phyloP scores from a whole-genome alignment of 1,140 invertebrate genomes.

The Spodoptera frugiperda region DNA sequence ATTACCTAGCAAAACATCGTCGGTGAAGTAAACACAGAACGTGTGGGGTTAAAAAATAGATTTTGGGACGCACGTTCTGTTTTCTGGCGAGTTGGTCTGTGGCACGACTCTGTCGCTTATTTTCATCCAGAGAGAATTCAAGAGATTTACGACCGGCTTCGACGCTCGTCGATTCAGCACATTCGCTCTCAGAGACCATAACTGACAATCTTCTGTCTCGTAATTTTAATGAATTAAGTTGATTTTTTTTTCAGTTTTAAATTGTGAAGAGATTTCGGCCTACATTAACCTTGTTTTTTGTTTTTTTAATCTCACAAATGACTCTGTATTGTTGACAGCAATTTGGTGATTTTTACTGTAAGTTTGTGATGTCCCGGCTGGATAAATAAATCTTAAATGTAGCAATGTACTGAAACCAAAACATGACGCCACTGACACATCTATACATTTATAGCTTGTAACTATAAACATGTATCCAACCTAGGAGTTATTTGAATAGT shows the following conservation, averaged over 20 bases:
- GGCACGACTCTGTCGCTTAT: constrained; percentile 66
- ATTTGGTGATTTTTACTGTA: neutral
- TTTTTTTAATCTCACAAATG: constrained; percentile 11
- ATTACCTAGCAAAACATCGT: constrained; percentile 10
- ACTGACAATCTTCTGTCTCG: constrained; percentile 79
- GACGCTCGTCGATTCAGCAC: constrained; percentile 81
- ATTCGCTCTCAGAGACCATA: constrained; percentile 75
- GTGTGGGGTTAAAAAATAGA: constrained; percentile 9
- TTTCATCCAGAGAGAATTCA: constrained; percentile 76
- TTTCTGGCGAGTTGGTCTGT: constrained; percentile 45
- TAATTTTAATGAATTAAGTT: constrained; percentile 77
- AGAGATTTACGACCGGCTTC: constrained; percentile 81
- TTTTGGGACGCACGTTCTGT: constrained; percentile 31
- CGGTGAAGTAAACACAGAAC: neutral
- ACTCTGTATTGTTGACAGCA: constrained; percentile 28
- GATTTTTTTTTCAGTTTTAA: constrained; percentile 61
- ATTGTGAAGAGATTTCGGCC: constrained; percentile 31
- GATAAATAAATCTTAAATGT: constrained; percentile 29
- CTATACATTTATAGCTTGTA: constrained; percentile 8
- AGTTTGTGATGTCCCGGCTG: constrained; percentile 21
- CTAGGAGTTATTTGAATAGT: constrained; percentile 64
- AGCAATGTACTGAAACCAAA: constrained; percentile 14
- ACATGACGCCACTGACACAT: neutral
- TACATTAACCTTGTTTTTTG: constrained; percentile 37
- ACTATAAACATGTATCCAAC: constrained; percentile 24